These are phyloP conservation scores for Podiceps cristatus DNA, from an alignment of 2,113 vertebrate genomes.

Conservation along the genomic window DNA sequence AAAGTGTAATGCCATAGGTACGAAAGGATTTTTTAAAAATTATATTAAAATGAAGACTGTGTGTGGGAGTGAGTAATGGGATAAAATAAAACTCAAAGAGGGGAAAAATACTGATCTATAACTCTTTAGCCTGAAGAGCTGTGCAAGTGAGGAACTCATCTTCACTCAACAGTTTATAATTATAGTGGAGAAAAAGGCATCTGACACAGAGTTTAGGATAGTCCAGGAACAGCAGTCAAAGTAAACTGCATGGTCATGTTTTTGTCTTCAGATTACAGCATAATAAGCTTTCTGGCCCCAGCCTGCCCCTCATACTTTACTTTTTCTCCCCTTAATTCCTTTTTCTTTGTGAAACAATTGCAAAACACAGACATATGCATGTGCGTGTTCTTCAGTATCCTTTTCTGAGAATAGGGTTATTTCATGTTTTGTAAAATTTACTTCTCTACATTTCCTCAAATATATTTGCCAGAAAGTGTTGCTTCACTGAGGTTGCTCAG, in stretches of 20 bases:
- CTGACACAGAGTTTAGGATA: not conserved
- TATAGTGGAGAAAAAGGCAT: not conserved
- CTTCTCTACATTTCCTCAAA: not conserved
- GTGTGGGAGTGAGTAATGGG: not conserved
- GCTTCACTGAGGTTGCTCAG: not conserved
- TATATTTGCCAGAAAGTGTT: not conserved
- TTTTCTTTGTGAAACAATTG: not conserved
- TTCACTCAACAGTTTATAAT: not conserved
- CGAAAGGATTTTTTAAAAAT: not conserved
- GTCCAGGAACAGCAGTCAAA: not conserved
- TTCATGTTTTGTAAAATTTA: not conserved
- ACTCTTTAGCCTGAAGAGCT: not conserved
- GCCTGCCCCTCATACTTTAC: not conserved
- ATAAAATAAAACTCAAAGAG: not conserved
- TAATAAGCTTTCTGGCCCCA: not conserved
- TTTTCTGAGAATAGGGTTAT: not conserved
- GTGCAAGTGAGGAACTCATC: not conserved
- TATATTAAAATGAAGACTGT: not conserved
- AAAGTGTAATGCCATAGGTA: not conserved
- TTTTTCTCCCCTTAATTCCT: not conserved
- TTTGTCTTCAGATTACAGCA: not conserved
- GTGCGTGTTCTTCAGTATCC: not conserved
- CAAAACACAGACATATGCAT: fast-evolving
- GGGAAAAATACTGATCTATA: not conserved
- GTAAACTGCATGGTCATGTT: not conserved